These are phyloP conservation scores for Idaea aversata DNA, from an alignment of 2,888 invertebrate species.

Conservation along the genomic window DNA sequence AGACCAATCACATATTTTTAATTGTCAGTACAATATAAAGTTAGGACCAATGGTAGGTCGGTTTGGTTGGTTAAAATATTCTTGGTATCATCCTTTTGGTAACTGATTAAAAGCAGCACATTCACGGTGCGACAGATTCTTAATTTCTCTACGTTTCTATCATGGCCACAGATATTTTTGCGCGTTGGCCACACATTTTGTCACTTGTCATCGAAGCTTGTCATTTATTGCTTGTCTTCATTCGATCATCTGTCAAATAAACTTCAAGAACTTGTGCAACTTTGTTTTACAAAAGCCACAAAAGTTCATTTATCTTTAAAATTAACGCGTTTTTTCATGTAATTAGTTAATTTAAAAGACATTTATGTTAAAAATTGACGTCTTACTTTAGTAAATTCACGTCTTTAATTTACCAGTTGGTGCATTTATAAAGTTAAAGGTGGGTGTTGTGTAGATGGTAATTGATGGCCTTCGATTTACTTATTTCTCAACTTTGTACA, in stretches of 20 bases:
- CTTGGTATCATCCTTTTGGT: not conserved
- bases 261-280: not conserved
- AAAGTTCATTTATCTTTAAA: not conserved
- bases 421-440: slow-evolving; percentile 32
- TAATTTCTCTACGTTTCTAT: not conserved
- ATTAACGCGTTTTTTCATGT: not conserved
- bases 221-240: not conserved
- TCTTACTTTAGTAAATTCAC: not conserved
- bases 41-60: not conserved
- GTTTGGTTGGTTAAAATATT: not conserved
- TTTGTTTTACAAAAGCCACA: not conserved
- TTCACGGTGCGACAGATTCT: not conserved
- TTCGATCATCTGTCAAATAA: not conserved
- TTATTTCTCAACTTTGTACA: slow-evolving; percentile 68
- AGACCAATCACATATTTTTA: not conserved
- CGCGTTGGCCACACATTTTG: not conserved
- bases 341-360: not conserved
- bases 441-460: slow-evolving; percentile 43
- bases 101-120: not conserved
- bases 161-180: not conserved
- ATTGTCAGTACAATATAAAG: not conserved
- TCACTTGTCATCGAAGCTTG: not conserved
- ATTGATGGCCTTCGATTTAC: slow-evolving; percentile 69
- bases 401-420: slow-evolving; percentile 24
- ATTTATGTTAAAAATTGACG: not conserved